These are phyloP conservation scores for Drosophila dives DNA, from an alignment of 2,888 invertebrate genomes.

Conservation along the genomic window DNA sequence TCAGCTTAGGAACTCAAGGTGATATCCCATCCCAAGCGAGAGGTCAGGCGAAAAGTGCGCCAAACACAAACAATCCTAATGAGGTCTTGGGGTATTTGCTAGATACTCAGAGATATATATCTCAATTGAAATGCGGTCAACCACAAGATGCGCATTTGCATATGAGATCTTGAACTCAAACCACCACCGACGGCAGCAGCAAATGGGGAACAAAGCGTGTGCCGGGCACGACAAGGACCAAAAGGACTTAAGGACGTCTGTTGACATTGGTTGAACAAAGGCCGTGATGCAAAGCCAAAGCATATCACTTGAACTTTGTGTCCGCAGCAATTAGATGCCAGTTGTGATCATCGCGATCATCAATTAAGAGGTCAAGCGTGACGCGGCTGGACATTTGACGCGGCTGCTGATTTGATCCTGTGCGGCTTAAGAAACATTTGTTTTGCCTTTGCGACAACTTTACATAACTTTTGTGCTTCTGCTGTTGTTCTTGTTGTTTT, in stretches of 20 bases:
- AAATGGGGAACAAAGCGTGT: constrained; percentile 27
- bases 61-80: constrained; percentile 73
- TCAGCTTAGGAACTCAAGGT: constrained; percentile 74
- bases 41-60: constrained; percentile 65
- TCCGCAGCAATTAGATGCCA: constrained; percentile 54
- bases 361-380: constrained; percentile 77
- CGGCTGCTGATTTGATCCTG: constrained; percentile 13
- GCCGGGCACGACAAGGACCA: constrained; percentile 6
- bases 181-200: constrained; percentile 4
- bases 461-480: constrained; percentile 59
- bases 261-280: constrained; percentile 50
- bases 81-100: constrained; percentile 47
- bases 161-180: constrained; percentile 40
- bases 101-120: background rate
- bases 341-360: constrained; percentile 45
- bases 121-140: constrained; percentile 53
- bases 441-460: constrained; percentile 64
- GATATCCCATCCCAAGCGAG: constrained; percentile 43
- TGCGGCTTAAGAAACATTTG: constrained; percentile 54
- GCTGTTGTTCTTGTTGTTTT: constrained; percentile 5
- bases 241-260: constrained; percentile 33
- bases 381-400: constrained; percentile 44
- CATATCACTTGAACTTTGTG: constrained; percentile 30
- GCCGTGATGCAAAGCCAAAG: constrained; percentile 18
- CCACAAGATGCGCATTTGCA: constrained; percentile 71